phyloP scores from a whole-genome alignment of 2,888 invertebrate genomes.

The Synanthedon tipuliformis region DNA sequence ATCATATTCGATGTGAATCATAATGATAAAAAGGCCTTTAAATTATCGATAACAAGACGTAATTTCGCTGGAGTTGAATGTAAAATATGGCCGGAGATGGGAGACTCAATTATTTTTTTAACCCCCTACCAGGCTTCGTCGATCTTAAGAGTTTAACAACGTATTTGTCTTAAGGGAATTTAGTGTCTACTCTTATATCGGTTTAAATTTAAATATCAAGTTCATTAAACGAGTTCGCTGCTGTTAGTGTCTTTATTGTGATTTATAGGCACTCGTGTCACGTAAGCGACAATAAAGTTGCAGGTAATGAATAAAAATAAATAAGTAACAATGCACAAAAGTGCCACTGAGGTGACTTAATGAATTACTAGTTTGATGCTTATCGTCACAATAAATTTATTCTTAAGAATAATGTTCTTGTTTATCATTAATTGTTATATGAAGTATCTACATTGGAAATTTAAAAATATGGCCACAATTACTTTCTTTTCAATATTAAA shows the following conservation, averaged over 20 bases:
- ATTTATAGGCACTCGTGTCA: too few species aligned
- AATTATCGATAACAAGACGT: constrained; percentile 23
- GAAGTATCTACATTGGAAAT: too few species aligned
- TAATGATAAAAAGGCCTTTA: constrained; percentile 24
- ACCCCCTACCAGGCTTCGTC: constrained; percentile 28
- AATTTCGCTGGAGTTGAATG: constrained; percentile 18
- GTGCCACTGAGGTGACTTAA: too few species aligned
- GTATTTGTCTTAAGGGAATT: constrained; percentile 37
- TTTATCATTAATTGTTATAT: too few species aligned
- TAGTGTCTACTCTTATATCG: neutral
- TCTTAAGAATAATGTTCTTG: too few species aligned
- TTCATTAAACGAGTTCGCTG: neutral
- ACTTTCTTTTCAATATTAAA: too few species aligned
- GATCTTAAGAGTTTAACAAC: constrained; percentile 26
- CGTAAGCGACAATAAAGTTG: too few species aligned
- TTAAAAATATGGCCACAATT: too few species aligned
- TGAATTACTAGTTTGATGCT: too few species aligned
- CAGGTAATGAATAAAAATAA: too few species aligned
- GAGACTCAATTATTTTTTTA: constrained; percentile 34
- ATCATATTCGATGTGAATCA: constrained; percentile 2
- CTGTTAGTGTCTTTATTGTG: neutral
- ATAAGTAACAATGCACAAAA: too few species aligned
- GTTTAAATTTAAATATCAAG: neutral
- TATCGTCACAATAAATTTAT: too few species aligned
- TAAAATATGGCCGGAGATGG: constrained; percentile 17